These are phyloP conservation scores for Eupithecia subumbrata DNA, from an alignment of 2,888 invertebrate genomes.

Conservation along the genomic window DNA sequence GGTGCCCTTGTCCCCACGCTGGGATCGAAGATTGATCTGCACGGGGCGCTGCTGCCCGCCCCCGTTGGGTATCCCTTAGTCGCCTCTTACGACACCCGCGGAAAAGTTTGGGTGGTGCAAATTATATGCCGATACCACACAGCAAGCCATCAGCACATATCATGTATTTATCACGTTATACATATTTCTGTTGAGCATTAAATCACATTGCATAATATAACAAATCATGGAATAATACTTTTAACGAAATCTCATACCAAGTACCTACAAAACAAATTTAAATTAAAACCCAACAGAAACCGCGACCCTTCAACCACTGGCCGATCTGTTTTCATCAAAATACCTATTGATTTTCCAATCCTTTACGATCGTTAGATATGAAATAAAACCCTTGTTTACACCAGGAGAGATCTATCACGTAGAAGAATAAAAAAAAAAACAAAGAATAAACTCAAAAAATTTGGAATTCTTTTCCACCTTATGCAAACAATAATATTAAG, in stretches of 20 bases:
- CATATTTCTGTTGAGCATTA: neutral
- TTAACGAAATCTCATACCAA: slow-evolving; percentile 48
- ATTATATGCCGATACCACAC: too few relatives aligned
- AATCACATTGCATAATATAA: neutral
- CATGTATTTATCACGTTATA: too few relatives aligned
- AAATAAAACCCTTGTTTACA: neutral
- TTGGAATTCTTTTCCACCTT: neutral
- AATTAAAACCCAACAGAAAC: slow-evolving; percentile 76
- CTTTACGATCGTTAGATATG: slow-evolving; percentile 52
- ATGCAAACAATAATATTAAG: too few relatives aligned
- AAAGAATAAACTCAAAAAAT: neutral
- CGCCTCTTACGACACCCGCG: too few relatives aligned
- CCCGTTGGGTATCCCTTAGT: too few relatives aligned
- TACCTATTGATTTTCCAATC: slow-evolving; percentile 64
- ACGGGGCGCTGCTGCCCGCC: too few relatives aligned
- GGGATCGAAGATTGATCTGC: too few relatives aligned
- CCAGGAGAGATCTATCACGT: neutral
- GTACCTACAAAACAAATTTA: slow-evolving; percentile 59
- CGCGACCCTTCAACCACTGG: slow-evolving; percentile 65
- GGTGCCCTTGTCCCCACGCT: too few relatives aligned
- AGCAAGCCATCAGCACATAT: too few relatives aligned
- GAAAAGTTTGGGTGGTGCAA: too few relatives aligned
- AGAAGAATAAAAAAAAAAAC: neutral
- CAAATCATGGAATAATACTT: slow-evolving; percentile 10
- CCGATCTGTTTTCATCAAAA: slow-evolving; percentile 68